Base-by-base conservation (phyloP, 2,797 vertebrate species). In the Philypnodon macrostomus region DNA sequence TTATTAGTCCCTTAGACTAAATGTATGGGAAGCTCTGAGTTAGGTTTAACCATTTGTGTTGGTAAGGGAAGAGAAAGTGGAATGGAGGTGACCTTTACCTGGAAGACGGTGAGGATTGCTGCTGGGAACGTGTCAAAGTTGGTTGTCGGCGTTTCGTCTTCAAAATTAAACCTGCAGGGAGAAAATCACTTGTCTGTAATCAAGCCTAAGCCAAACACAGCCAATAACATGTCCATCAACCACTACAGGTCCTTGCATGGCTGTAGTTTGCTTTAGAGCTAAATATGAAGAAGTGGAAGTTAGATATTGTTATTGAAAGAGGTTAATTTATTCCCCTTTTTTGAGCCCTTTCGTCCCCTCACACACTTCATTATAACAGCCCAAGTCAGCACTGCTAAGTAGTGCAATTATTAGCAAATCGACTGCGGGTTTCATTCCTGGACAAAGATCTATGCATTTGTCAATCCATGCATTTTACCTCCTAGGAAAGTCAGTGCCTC, bases 121-220 rank as follows among this genome's bases (percentile, higher is more conserved):
- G 95, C 94, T 2, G 96, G 95, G 65, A 98, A 98, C 1, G 95
- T 98, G 70, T 98, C 96, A 0, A 98, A 98, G 84, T 98, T 98
- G 3, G 95, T 98, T 3, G 95, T 97, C 0, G 95, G 93, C 0
- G 95, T 98, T 88, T 96, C 93, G 0, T 96, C 92, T 37, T 92
- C 80, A 79, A 98, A 98, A 86, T 97, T 96, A 87, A 98, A 98
- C 79, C 96, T 98, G 68, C n/a, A 55, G 67, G 45, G 46, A 63
- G 53, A 48, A 47, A 55, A 45, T 47, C 14, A 44, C 7, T 65
- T 57, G 24, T 48, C 44, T 45, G 21, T 42, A 35, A 53, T 61
- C 26, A 38, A 12, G 26, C 30, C 26, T 14, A 14, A 19, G 19
- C 46, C 26, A 33, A 50, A 19, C 36, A 45, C 17, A 36, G 10